Percentiles rank a stretch among this genome's conserved stretches.
Conservation (phyloP, 2,113 vertebrate species). For the Crotophaga sulcirostris region DNA sequence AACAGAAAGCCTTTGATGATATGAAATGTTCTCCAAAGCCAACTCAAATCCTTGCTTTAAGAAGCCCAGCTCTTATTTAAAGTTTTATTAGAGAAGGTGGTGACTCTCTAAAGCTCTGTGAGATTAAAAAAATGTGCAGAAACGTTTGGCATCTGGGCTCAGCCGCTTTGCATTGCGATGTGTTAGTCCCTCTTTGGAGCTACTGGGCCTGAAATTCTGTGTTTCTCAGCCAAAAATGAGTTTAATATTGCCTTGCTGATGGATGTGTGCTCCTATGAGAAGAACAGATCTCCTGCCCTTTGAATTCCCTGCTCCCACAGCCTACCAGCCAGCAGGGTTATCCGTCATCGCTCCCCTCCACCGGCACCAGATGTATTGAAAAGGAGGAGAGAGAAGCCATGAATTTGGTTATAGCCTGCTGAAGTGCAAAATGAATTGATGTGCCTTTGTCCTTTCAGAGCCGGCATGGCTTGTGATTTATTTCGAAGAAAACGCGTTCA, state of each 20-base stretch:
- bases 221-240: background rate
- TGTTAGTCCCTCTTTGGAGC: background rate
- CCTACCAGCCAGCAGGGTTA: background rate
- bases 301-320: background rate
- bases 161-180: fast-evolving
- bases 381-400: background rate
- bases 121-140: background rate
- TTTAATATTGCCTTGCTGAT: background rate
- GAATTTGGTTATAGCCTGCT: background rate
- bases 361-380: background rate
- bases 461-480: fast-evolving
- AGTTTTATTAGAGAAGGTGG: background rate
- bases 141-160: background rate
- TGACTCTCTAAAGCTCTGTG: background rate
- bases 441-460: background rate
- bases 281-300: background rate
- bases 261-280: background rate
- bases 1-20: background rate
- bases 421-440: background rate
- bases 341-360: background rate
- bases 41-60: background rate
- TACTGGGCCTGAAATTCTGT: background rate
- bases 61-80: background rate
- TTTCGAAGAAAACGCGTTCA: background rate
- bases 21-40: background rate